A percentile compares a stretch with the other conserved stretches of the same genome.
Evolutionary conservation across 2,888 invertebrate genomes (phyloP).

Genomic region (Troides oblongomaculatus): DNA sequence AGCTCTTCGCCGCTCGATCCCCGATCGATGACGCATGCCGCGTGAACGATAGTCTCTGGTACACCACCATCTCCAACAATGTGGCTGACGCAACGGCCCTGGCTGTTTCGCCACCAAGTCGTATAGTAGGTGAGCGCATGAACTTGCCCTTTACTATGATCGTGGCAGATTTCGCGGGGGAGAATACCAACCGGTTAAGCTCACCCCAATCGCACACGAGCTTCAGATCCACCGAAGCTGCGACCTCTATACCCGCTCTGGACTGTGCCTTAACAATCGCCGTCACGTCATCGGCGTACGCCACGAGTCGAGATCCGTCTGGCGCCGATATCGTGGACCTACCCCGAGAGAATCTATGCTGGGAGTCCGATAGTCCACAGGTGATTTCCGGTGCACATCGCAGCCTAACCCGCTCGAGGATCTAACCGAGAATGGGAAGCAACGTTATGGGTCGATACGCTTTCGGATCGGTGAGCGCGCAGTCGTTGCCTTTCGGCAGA

Average conservation of each 20-base stretch:
- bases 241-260: too few relatives aligned
- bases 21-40: not conserved
- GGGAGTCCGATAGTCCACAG: constrained; percentile 24
- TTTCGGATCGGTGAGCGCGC: constrained; percentile 35
- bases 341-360: too few relatives aligned
- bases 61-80: not conserved
- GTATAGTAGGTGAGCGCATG: not conserved
- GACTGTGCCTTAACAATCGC: too few relatives aligned
- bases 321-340: too few relatives aligned
- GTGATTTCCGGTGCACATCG: constrained; percentile 31
- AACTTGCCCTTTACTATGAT: not conserved
- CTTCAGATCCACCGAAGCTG: not conserved
- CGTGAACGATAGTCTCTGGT: not conserved
- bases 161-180: not conserved
- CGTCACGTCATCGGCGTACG: not conserved
- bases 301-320: not conserved
- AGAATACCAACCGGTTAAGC: not conserved
- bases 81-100: not conserved
- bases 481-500: constrained; percentile 36
- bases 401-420: constrained; percentile 39
- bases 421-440: constrained; percentile 40
- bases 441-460: constrained; percentile 43
- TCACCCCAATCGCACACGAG: not conserved
- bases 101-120: not conserved
- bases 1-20: too few relatives aligned